Base-by-base conservation (phyloP, 2,888 invertebrate species). In the Nomada flava region DNA sequence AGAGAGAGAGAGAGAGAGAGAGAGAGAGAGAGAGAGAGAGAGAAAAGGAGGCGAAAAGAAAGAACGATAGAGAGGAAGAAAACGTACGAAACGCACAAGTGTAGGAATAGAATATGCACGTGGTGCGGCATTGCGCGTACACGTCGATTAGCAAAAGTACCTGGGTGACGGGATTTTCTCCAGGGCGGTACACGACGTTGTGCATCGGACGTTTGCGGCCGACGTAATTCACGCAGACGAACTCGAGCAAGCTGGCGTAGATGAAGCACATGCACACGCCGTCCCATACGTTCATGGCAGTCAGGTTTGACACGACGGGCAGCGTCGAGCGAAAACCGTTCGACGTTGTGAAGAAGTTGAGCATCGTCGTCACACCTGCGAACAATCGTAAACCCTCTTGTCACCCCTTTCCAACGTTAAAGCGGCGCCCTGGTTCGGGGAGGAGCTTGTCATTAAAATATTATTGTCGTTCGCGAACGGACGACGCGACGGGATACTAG, bases 201-300 rank as follows among this genome's bases (percentile, higher is more conserved):
- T 97, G 97, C 82, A 97, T 95, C 70, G 98, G 98, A 90, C 98
- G 95, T 93, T 98, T 98, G 79, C 98, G 96, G 84, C 98, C 98
- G 86, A 98, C 98, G 94, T 98, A 98, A 95, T 98, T 98, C 92
- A 98, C 98, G 94, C 98, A 98, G 72, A 98, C 98, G 94, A 98
- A 98, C 94, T 98, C 98, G 90, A 98, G 95, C 79, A 98, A 95
- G 71, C 98, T 98, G 80, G 98, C 98, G 95, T 98, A 98, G 94
- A 98, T 98, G 95, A 98, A 98, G 94, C 98, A 98, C 98, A 98
- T 98, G 94, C 98, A 98, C 86, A 98, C 98, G 81, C 98, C 98
- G 94, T 98, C 98, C 98, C 98, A 98, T 70, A 98, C 98, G 95
- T 98, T 98, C 98, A 98, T 98, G 62, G 98, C 98, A 74, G 98